These are phyloP conservation scores for Falco columbarius DNA, from an alignment of 2,797 vertebrate species.

Conservation along the genomic window DNA sequence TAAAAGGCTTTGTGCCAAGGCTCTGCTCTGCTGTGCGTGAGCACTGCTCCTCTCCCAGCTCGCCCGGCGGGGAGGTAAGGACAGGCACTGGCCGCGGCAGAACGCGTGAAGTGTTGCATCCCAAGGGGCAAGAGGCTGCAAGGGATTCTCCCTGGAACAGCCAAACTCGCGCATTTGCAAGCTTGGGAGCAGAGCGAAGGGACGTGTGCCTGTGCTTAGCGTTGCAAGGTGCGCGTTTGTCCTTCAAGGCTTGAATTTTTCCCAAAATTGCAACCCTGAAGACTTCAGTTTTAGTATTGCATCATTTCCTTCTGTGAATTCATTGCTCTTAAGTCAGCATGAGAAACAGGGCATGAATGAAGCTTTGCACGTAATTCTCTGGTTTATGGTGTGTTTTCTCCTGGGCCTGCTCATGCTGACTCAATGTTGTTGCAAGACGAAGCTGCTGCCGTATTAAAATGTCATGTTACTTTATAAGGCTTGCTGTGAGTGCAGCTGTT, in stretches of 20 bases:
- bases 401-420: background rate
- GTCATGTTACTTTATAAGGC: background rate
- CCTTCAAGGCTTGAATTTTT: background rate
- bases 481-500: background rate
- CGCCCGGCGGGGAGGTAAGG: background rate
- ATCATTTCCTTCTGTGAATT: background rate
- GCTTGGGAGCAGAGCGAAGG: background rate
- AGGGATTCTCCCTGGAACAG: background rate
- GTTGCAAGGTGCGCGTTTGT: fast-evolving
- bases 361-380: background rate
- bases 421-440: background rate
- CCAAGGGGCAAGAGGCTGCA: background rate
- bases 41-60: background rate
- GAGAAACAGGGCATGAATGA: fast-evolving
- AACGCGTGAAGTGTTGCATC: background rate
- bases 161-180: fast-evolving
- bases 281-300: fast-evolving
- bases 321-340: background rate
- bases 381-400: background rate
- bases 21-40: background rate
- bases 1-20: background rate
- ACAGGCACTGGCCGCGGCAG: background rate
- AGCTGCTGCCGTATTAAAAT: background rate
- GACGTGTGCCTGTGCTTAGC: fast-evolving
- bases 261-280: background rate